Percentiles rank a stretch among this genome's conserved stretches.
Evolutionary conservation across 2,888 invertebrate genomes (phyloP).

Genomic region (Sisyra nigra): DNA sequence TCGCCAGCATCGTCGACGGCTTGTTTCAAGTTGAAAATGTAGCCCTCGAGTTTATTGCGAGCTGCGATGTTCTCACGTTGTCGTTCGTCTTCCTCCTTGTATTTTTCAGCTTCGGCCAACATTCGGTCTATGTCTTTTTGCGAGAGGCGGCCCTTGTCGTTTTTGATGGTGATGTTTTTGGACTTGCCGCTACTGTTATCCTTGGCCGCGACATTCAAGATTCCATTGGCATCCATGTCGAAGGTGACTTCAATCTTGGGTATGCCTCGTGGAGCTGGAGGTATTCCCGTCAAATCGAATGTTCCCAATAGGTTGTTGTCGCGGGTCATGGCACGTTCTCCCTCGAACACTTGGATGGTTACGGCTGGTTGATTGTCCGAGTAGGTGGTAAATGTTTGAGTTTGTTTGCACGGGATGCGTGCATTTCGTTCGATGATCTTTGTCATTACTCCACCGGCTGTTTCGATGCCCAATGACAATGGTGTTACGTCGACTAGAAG

Average conservation of each 20-base stretch:
- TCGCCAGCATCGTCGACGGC: constrained; percentile 48
- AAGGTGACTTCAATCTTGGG: constrained; percentile 68
- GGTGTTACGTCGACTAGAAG: constrained; percentile 69
- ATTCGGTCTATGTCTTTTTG: constrained; percentile 80
- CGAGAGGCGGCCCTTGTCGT: constrained; percentile 70
- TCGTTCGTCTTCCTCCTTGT: constrained; percentile 57
- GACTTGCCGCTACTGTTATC: constrained; percentile 59
- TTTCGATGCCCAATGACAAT: constrained; percentile 64
- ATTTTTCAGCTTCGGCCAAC: constrained; percentile 66
- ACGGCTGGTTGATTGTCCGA: constrained; percentile 85
- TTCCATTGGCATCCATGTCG: constrained; percentile 81
- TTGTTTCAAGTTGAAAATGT: constrained; percentile 54
- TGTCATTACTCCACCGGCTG: constrained; percentile 73
- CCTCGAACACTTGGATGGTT: constrained; percentile 74
- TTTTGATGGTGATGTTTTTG: constrained; percentile 71
- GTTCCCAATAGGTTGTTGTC: constrained; percentile 78
- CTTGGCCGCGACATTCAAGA: constrained; percentile 61
- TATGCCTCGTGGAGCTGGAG: constrained; percentile 68
- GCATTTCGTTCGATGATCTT: constrained; percentile 71
- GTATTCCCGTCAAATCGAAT: constrained; percentile 67
- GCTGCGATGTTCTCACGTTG: constrained; percentile 48
- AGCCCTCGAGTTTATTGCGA: constrained; percentile 63
- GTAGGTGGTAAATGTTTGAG: constrained; percentile 75
- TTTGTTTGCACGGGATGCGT: constrained; percentile 63
- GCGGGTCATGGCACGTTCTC: constrained; percentile 78